phyloP scores from a whole-genome alignment of 1,140 invertebrate genomes.

The Samia ricini region DNA sequence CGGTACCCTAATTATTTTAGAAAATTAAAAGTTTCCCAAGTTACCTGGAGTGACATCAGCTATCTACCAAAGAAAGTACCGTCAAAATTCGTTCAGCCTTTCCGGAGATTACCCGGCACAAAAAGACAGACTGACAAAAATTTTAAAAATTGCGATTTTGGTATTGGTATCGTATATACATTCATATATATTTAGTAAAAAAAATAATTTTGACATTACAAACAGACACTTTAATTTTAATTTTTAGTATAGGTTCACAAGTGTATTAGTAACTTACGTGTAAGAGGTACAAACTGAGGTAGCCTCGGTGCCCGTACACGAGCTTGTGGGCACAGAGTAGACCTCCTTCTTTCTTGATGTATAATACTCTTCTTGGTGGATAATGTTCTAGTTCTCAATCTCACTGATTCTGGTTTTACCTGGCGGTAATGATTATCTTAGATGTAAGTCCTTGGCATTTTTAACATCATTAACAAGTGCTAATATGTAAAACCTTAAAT shows the following conservation, averaged over 20 bases:
- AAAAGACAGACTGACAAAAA: no score
- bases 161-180: no score
- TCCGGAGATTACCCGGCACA: no score
- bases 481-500: background rate
- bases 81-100: no score
- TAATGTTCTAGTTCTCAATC: constrained; percentile 14
- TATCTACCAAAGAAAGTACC: background rate
- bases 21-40: no score
- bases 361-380: constrained; percentile 30
- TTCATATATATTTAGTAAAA: no score
- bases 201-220: no score
- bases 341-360: constrained; percentile 35
- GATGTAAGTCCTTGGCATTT: no score
- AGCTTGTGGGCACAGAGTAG: constrained; percentile 39
- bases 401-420: constrained; percentile 46
- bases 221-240: background rate
- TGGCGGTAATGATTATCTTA: constrained; percentile 5
- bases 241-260: background rate
- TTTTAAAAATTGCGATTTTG: no score
- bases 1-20: no score
- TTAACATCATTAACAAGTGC: background rate
- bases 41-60: no score
- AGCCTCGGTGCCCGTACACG: constrained; percentile 42
- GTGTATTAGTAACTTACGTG: constrained; percentile 29
- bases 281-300: constrained; percentile 48